Conservation (phyloP, 2,888 invertebrate species). For the Cynaeus angustus region DNA sequence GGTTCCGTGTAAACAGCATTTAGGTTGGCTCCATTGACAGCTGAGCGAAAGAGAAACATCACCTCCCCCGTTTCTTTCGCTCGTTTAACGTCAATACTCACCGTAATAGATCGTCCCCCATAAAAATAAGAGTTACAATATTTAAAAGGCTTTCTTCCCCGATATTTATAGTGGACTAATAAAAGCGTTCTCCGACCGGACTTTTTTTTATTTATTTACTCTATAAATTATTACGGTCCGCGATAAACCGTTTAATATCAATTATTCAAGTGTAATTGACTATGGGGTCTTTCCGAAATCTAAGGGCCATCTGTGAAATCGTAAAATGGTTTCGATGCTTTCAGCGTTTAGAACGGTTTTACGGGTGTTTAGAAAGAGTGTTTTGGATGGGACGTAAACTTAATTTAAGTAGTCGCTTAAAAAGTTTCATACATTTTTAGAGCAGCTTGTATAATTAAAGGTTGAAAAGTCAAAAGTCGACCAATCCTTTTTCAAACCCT, state of each 20-base stretch:
- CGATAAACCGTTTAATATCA: conserved; percentile 46
- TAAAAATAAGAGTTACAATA: conserved; percentile 26
- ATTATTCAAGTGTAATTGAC: conserved; percentile 49
- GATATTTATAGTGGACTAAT: conserved; percentile 29
- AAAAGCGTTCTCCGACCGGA: conserved; percentile 4
- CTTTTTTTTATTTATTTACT: conserved; percentile 25
- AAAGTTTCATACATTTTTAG: no score
- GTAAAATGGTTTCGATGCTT: conserved; percentile 26
- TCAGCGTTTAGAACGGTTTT: conserved; percentile 30
- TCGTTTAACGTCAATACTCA: conserved; percentile 12
- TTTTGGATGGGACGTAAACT: no score
- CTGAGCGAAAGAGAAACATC: conserved; percentile 29
- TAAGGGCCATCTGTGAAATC: conserved; percentile 43
- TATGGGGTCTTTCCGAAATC: conserved; percentile 28
- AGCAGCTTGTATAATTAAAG: no score
- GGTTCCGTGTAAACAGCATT: conserved; percentile 35
- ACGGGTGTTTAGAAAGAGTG: background rate
- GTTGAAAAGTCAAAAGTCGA: no score
- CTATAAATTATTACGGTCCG: conserved; percentile 23
- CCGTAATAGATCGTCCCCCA: conserved; percentile 12
- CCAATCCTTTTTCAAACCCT: background rate
- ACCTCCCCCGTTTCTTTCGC: conserved; percentile 29
- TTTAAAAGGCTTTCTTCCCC: conserved; percentile 23
- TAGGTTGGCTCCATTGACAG: conserved; percentile 11
- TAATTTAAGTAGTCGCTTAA: no score